Evolutionary conservation across 2,888 invertebrate genomes (phyloP), one percentile per base, ranked within the genome.

Genomic region (Dermolepida albohirtum): DNA sequence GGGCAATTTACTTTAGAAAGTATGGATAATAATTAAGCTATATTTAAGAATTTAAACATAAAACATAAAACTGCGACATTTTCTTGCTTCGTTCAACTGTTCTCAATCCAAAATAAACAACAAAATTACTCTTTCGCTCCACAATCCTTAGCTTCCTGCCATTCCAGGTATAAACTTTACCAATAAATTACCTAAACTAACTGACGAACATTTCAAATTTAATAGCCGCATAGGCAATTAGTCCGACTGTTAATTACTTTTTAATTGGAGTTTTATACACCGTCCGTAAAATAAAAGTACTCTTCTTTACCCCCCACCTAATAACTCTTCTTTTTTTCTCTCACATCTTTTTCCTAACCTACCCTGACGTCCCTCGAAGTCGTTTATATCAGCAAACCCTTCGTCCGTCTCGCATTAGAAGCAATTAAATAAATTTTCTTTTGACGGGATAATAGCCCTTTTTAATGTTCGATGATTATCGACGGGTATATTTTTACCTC

Each of bases 221-320:
- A 57, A 57, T 57, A 44, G 57, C 43, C 40, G 14, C 57, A 44
- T 29, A 12, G 43, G 57, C 57, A 57, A 44, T 57, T 57, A 57
- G 43, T 22, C 27, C 43, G 10, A 44, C 57, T 57, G 57, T 44
- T 57, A 57, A 57, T 57, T 57, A 57, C 57, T 29, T 57, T 44
- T 57, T 57, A 57, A 57, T 57, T 57, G 57, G 44, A 54, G 14
- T 54, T 54, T 54, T 54, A 54, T 54, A 54, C 40, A 44, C 6
- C 44, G 44, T 6, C 11, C 44, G 44, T 44, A 44, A 14, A 44
- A 44, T 10, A 44, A 14, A 44, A 44, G 34, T 34, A 34, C 34
- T 14, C n/a, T 11, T 44, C 44, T 44, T 44, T 12, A 2, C 12
- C 44, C 43, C 44, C 14, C 6, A 14, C 44, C 12, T 44, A 44